Percentiles rank a stretch among this genome's conserved stretches.
Evolutionary conservation across 2,113 vertebrate genomes (phyloP).

Genomic region (Cyprinodon brontotheroides): DNA sequence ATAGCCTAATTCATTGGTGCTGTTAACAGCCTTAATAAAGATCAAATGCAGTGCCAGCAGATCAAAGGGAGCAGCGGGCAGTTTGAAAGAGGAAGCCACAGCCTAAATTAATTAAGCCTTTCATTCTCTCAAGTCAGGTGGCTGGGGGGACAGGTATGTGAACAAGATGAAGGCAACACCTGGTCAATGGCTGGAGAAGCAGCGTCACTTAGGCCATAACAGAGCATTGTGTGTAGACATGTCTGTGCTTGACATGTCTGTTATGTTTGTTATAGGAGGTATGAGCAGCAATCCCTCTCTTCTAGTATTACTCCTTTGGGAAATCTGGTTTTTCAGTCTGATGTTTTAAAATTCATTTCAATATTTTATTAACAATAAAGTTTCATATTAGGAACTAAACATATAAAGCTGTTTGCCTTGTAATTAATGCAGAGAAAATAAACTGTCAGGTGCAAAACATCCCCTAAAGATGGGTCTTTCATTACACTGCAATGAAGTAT

Average conservation of each 20-base stretch:
- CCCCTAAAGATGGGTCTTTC: neutral
- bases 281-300: neutral
- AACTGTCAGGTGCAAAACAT: neutral
- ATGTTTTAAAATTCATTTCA: neutral
- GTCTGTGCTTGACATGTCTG: conserved; percentile 22
- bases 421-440: neutral
- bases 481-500: neutral
- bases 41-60: conserved; percentile 71
- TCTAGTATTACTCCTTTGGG: neutral
- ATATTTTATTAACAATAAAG: neutral
- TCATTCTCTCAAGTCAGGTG: conserved; percentile 59
- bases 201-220: conserved; percentile 58
- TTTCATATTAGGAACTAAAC: neutral
- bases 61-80: conserved; percentile 65
- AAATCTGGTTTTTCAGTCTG: neutral
- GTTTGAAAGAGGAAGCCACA: conserved; percentile 62
- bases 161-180: conserved; percentile 65
- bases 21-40: conserved; percentile 76
- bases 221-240: conserved; percentile 26
- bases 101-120: conserved; percentile 69
- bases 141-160: conserved; percentile 67
- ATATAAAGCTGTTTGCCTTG: neutral
- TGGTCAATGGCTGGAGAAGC: conserved; percentile 64
- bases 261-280: conserved; percentile 1
- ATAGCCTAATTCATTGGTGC: conserved; percentile 59